Base-by-base conservation (phyloP, 2,113 vertebrate species). In the Tricholaema leucomelas region DNA sequence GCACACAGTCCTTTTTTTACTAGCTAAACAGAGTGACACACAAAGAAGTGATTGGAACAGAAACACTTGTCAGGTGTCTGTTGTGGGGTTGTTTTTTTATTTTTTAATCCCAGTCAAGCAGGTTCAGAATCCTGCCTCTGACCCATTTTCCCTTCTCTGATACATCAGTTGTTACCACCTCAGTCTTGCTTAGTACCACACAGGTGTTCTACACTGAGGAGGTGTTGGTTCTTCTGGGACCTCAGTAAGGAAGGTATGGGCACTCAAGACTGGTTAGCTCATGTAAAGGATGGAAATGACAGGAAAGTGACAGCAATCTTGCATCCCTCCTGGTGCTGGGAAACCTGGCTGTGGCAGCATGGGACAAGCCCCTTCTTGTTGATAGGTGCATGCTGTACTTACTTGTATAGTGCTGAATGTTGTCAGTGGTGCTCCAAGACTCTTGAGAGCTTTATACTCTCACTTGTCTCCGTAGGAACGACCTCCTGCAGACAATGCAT, bases 321-420 rank as follows among this genome's bases (percentile, higher is more conserved):
- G 46, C 28, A 7, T 70, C 44, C 11, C 24, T 73, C 18, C 18
- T 50, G 59, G 5, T 33, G 36, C 33, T 61, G 81, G 56, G 23
- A 83, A 1, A 21, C 12, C 35, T 0, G 0, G 4, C n/a, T 76
- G 38, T 52, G 75, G 35, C 75, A 69, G 38, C 54, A n/a, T 7
- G 0, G 0, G 35, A 33, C 1, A 2, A 55, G 72, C 31, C 40
- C 36, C 59, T 87, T 61, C 24, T 28, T 0, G 0, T 23, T 54
- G 44, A 48, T 42, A 10, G 61, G 63, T 31, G 58, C n/a, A 1
- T 17, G 44, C 25, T n/a, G 42, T 61, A 30, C 52, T 71, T 60
- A 11, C 3, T 50, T 50, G 42, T 54, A 16, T 20, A 19, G 2
- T 1, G 10, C 5, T 8, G 64, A 84, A 18, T 66, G 46, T 59